A percentile compares a stretch with the other conserved stretches of the same genome.
Conservation (phyloP, 2,113 vertebrate species). For the Scartelaos histophorus region DNA sequence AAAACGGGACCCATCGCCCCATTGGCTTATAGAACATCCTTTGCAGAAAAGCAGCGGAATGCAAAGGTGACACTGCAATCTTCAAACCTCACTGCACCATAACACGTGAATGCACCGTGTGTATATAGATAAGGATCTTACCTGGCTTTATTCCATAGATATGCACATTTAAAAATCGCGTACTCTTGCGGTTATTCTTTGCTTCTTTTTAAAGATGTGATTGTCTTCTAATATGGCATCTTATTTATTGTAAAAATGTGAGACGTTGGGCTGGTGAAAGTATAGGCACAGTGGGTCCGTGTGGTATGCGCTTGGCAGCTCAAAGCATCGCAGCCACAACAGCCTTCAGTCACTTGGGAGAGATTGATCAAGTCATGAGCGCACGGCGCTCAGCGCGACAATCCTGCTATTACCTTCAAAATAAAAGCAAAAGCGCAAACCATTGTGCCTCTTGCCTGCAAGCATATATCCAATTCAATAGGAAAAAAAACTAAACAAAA, state of each 20-base stretch:
- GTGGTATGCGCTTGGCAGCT: constrained; percentile 27
- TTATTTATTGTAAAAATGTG: not conserved
- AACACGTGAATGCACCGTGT: constrained; percentile 9
- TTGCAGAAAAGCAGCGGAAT: not conserved
- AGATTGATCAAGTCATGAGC: not conserved
- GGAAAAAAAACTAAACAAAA: not conserved
- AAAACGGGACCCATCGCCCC: constrained; percentile 36
- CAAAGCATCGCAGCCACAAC: constrained; percentile 19
- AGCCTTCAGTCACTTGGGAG: constrained; percentile 34
- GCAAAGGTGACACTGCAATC: not conserved
- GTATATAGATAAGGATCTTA: constrained; percentile 34
- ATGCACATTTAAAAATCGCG: constrained; percentile 36
- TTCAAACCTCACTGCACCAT: not conserved
- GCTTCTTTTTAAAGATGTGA: constrained; percentile 7
- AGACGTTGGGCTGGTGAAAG: not conserved
- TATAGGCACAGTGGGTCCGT: constrained; percentile 4
- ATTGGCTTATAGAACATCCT: constrained; percentile 1
- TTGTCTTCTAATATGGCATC: not conserved
- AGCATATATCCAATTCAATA: not conserved
- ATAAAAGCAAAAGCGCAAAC: constrained; percentile 28
- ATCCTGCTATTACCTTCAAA: constrained; percentile 41
- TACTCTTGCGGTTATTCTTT: constrained; percentile 16
- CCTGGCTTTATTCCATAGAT: constrained; percentile 60
- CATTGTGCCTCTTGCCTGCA: not conserved
- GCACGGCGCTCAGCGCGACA: fast-evolving